phyloP scores from a whole-genome alignment of 2,113 vertebrate genomes.

The Himantopus leucocephalus region DNA sequence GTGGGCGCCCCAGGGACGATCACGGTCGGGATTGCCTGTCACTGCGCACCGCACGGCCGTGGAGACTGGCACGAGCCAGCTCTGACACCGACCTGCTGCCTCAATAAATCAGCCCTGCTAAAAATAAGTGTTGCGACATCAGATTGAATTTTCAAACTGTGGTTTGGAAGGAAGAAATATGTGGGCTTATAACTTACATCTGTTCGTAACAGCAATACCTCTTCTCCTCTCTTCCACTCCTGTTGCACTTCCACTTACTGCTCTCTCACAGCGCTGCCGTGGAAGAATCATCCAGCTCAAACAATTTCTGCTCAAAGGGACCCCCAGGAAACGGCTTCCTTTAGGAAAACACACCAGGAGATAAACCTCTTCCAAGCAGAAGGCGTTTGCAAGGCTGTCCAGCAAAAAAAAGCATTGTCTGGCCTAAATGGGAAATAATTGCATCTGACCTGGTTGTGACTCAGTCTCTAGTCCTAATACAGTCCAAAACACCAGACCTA shows the following conservation, averaged over 20 bases:
- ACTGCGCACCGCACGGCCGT: accelerated
- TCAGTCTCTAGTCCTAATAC: too few relatives aligned
- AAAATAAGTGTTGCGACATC: neutral
- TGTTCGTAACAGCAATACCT: neutral
- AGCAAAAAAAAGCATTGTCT: neutral
- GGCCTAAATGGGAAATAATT: neutral
- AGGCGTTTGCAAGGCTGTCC: neutral
- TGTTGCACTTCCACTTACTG: neutral
- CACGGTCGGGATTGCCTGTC: accelerated
- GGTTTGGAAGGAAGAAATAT: neutral
- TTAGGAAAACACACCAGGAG: neutral
- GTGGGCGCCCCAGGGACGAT: accelerated
- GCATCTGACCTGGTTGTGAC: neutral
- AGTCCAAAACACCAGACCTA: neutral
- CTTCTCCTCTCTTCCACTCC: neutral
- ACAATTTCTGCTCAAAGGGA: neutral
- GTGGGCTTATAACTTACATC: too few relatives aligned
- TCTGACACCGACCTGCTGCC: neutral
- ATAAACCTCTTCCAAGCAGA: neutral
- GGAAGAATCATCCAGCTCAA: neutral
- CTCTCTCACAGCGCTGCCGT: accelerated
- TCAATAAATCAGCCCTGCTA: neutral
- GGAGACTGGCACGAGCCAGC: neutral
- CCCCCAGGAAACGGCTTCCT: neutral
- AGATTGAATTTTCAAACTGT: neutral